Evolutionary conservation across 2,797 vertebrate genomes (phyloP).

Genomic region (Cygnus olor): DNA sequence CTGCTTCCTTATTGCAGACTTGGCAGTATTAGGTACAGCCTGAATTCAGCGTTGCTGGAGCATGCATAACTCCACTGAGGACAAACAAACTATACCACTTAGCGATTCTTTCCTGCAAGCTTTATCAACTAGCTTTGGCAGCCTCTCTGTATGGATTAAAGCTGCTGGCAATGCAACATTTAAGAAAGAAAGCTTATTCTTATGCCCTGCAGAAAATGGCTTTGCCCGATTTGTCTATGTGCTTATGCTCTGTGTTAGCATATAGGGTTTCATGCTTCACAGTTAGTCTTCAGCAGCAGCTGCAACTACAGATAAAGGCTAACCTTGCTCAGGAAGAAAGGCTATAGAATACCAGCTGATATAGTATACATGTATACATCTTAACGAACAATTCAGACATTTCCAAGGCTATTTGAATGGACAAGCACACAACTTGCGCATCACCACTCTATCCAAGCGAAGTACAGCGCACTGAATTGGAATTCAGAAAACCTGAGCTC

Average conservation of each 20-base stretch:
- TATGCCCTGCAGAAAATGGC: background rate
- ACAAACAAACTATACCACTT: background rate
- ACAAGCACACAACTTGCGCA: background rate
- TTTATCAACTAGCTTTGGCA: background rate
- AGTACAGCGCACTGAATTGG: background rate
- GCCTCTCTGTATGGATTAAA: background rate
- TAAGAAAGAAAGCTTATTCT: background rate
- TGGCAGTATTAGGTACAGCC: background rate
- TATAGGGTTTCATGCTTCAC: background rate
- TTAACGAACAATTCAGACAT: background rate
- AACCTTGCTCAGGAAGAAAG: background rate
- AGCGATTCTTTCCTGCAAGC: background rate
- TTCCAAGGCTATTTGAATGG: background rate
- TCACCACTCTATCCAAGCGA: background rate
- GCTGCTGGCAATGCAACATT: background rate
- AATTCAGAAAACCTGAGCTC: background rate
- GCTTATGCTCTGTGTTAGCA: background rate
- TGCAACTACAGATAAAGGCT: background rate
- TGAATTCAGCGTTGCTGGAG: background rate
- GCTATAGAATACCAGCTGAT: background rate
- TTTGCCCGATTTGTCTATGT: background rate
- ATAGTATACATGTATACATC: background rate
- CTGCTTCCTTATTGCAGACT: constrained; percentile 4
- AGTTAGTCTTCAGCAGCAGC: background rate
- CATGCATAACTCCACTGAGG: background rate